Evolutionary conservation across 1,140 invertebrate species (phyloP).

Genomic region (Pseudomyrmex dendroicus): DNA sequence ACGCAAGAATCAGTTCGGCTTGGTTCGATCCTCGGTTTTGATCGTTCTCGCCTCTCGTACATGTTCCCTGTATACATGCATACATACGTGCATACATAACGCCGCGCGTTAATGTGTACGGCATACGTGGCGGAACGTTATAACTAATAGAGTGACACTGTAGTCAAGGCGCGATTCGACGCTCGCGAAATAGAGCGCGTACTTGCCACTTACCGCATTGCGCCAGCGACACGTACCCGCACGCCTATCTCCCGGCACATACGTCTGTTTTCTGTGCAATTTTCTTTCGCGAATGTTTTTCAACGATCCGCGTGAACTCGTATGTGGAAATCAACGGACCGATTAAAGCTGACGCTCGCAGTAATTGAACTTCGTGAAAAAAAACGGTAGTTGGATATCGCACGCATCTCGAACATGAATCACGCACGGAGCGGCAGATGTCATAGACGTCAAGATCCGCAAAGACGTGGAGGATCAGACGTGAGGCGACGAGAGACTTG

Average conservation of each 20-base stretch:
- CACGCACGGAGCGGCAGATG: too few species aligned
- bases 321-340: too few species aligned
- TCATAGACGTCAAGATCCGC: neutral
- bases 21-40: neutral
- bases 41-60: neutral
- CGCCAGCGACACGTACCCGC: conserved; percentile 13
- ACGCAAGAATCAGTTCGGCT: neutral
- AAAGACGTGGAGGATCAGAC: conserved; percentile 2
- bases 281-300: neutral
- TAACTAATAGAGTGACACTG: neutral
- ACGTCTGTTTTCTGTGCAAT: neutral
- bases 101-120: neutral
- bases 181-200: conserved; percentile 65
- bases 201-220: conserved; percentile 54
- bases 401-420: too few species aligned
- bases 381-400: too few species aligned
- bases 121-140: neutral
- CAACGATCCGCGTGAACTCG: neutral
- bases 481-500: conserved; percentile 29
- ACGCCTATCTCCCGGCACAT: neutral
- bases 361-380: too few species aligned
- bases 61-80: neutral
- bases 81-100: neutral
- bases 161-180: conserved; percentile 36
- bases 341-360: too few species aligned